phyloP scores from a whole-genome alignment of 2,888 invertebrate species.

The Heliconius hortense region DNA sequence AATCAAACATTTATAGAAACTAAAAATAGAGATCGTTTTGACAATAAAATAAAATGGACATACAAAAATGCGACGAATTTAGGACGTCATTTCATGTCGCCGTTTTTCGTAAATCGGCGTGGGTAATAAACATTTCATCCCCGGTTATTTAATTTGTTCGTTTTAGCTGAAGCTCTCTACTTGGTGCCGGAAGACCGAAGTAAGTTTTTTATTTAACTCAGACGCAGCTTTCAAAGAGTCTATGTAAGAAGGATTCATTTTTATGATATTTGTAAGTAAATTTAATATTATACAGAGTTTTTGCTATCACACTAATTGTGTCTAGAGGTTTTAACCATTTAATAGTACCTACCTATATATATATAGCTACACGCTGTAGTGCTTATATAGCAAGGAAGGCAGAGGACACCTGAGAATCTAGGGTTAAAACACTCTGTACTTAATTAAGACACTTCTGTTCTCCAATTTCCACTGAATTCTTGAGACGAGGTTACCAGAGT shows the following conservation, averaged over 20 bases:
- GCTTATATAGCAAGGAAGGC: no score
- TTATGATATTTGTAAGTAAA: slow-evolving; percentile 21
- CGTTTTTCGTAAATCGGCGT: slow-evolving; percentile 43
- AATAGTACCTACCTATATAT: neutral
- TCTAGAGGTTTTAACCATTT: neutral
- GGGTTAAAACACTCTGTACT: no score
- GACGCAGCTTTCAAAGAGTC: slow-evolving; percentile 21
- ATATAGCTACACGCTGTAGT: no score
- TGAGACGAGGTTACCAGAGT: no score
- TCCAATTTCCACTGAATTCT: no score
- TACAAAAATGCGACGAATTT: slow-evolving; percentile 24
- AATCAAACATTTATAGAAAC: neutral
- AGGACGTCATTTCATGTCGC: slow-evolving; percentile 36
- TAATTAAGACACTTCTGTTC: no score
- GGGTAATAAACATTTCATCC: slow-evolving; percentile 51
- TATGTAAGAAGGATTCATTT: slow-evolving; percentile 26
- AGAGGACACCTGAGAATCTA: no score
- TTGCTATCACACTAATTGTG: neutral
- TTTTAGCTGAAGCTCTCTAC: slow-evolving; percentile 38
- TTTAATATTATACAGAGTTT: slow-evolving; percentile 3
- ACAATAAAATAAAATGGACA: slow-evolving; percentile 17
- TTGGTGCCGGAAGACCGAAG: slow-evolving; percentile 40
- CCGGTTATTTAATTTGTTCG: slow-evolving; percentile 50
- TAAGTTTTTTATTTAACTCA: slow-evolving; percentile 35
- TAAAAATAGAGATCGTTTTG: slow-evolving; percentile 3